These are phyloP conservation scores for Agrotis exclamationis DNA, from an alignment of 2,888 invertebrate genomes.

Conservation along the genomic window DNA sequence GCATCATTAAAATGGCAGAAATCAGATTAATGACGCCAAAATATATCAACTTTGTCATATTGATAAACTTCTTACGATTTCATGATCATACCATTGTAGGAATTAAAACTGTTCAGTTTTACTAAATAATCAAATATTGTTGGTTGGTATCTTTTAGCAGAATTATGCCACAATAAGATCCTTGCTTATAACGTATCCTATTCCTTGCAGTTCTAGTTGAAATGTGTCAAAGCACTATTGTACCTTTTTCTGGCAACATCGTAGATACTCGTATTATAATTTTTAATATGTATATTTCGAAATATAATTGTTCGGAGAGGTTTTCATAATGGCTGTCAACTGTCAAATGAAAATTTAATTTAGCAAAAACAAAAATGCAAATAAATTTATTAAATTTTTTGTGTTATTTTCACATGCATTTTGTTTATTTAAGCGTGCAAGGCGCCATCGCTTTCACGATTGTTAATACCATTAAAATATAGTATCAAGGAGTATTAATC, in stretches of 20 bases:
- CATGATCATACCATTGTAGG: too few relatives aligned
- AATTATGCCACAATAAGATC: not conserved
- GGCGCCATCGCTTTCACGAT: too few relatives aligned
- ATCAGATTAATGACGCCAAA: not conserved
- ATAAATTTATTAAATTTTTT: too few relatives aligned
- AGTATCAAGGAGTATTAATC: too few relatives aligned
- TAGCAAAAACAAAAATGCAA: too few relatives aligned
- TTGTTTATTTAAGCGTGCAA: too few relatives aligned
- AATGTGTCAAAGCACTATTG: conserved; percentile 49
- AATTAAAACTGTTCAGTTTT: not conserved
- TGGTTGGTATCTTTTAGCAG: conserved; percentile 1
- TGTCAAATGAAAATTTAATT: too few relatives aligned
- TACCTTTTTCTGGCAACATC: conserved; percentile 18
- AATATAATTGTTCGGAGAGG: conserved; percentile 19
- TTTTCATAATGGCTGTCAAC: not conserved
- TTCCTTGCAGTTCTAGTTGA: conserved; percentile 32
- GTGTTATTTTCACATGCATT: too few relatives aligned
- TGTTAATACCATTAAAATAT: too few relatives aligned
- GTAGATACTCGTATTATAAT: conserved; percentile 9
- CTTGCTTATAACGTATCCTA: conserved; percentile 2
- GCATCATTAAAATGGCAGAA: not conserved
- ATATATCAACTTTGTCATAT: not conserved
- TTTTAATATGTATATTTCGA: conserved; percentile 1
- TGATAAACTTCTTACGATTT: too few relatives aligned
- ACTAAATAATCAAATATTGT: not conserved